Evolutionary conservation across 2,797 vertebrate species (phyloP).

Genomic region (Acanthurus lineatus): DNA sequence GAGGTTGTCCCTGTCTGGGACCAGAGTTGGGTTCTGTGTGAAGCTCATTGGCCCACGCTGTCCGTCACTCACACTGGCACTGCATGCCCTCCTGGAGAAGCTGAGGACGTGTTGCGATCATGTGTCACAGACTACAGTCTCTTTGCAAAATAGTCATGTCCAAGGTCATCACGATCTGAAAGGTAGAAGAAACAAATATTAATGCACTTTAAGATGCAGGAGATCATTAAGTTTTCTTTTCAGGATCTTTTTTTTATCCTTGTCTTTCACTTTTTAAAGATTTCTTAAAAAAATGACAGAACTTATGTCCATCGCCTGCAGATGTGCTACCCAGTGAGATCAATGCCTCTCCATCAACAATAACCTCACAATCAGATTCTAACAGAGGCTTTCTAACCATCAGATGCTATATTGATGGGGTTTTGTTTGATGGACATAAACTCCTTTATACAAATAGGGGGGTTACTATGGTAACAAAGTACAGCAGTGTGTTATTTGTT

Average conservation of each 20-base stretch:
- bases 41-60: constrained; percentile 75
- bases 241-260: not conserved
- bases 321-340: constrained; percentile 46
- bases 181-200: constrained; percentile 39
- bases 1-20: constrained; percentile 74
- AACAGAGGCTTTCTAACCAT: constrained; percentile 51
- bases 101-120: constrained; percentile 43
- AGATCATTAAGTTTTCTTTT: not conserved
- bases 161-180: constrained; percentile 59
- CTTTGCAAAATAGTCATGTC: constrained; percentile 38
- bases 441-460: constrained; percentile 34
- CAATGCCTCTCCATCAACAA: constrained; percentile 44
- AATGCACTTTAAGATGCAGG: constrained; percentile 15
- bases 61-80: constrained; percentile 52
- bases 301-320: not conserved
- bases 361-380: constrained; percentile 44
- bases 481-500: constrained; percentile 41
- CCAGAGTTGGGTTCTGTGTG: constrained; percentile 59
- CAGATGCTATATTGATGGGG: constrained; percentile 39
- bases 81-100: constrained; percentile 36
- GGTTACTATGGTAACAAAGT: constrained; percentile 82
- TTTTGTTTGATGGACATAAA: constrained; percentile 63
- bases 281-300: constrained; percentile 11
- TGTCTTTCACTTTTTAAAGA: constrained; percentile 10
- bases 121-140: constrained; percentile 50